A percentile compares a stretch with the other conserved stretches of the same genome.
Conservation (phyloP, 2,113 vertebrate genomes). For the Xiphophorus hellerii region DNA sequence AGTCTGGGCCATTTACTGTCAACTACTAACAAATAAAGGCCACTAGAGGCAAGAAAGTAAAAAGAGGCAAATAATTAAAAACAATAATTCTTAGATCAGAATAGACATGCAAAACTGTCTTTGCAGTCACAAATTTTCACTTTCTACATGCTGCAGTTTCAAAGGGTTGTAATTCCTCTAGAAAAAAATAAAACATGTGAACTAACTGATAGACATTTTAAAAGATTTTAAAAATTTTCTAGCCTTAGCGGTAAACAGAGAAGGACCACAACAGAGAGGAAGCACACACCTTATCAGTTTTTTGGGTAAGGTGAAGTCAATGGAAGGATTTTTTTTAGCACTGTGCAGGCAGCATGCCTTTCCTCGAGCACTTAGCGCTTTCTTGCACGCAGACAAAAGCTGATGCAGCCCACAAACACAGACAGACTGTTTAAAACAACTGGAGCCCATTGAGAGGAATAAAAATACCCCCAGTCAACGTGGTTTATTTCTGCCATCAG, state of each 20-base stretch:
- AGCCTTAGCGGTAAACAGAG: background rate
- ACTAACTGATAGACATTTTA: background rate
- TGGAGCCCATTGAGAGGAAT: constrained; percentile 26
- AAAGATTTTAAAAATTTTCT: background rate
- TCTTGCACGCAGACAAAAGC: background rate
- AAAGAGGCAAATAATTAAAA: background rate
- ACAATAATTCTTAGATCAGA: background rate
- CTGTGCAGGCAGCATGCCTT: constrained; percentile 27
- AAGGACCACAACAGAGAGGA: background rate
- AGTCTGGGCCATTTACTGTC: no score
- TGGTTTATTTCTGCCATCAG: constrained; percentile 16
- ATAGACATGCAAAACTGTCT: background rate
- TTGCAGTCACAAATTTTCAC: background rate
- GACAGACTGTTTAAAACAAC: constrained; percentile 21
- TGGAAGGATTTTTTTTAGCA: constrained; percentile 12
- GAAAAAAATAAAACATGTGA: background rate
- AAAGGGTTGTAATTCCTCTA: background rate
- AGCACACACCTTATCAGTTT: background rate
- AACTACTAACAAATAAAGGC: no score
- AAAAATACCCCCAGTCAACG: constrained; percentile 23
- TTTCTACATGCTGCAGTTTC: background rate
- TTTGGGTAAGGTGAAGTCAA: constrained; percentile 16
- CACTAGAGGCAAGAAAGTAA: no score
- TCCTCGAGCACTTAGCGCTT: constrained; percentile 16
- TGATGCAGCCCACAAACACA: background rate